Conservation (phyloP, 2,888 invertebrate species). For the Chorisops tibialis region DNA sequence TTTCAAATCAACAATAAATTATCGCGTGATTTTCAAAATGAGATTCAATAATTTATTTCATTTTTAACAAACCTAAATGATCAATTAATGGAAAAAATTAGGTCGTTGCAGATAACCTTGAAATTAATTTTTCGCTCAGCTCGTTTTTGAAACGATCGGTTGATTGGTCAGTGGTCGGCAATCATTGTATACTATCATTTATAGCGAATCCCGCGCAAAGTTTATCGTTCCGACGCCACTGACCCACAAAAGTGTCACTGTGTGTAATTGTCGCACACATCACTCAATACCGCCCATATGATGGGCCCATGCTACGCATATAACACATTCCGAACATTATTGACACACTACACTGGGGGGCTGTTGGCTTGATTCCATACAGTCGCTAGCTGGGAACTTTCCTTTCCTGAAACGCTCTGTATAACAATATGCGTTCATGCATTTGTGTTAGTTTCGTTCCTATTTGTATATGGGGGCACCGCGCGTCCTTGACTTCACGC, state of each 20-base stretch:
- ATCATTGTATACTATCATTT: not conserved
- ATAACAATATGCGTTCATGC: too few species aligned
- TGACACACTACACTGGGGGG: conserved; percentile 17
- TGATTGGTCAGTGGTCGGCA: not conserved
- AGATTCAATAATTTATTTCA: too few species aligned
- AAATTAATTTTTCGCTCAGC: not conserved
- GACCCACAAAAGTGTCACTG: not conserved
- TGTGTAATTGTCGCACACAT: not conserved
- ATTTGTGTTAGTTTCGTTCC: not conserved
- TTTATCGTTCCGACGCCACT: conserved; percentile 6
- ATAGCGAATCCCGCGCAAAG: not conserved
- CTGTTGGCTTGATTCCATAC: too few species aligned
- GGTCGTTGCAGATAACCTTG: too few species aligned
- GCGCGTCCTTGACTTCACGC: conserved; percentile 23
- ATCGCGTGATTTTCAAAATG: too few species aligned
- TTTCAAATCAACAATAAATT: too few species aligned
- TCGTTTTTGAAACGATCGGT: too few species aligned
- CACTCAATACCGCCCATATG: not conserved
- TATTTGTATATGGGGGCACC: conserved; percentile 5
- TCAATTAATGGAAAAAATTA: too few species aligned
- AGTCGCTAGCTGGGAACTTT: conserved; percentile 16
- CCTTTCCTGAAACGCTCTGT: too few species aligned
- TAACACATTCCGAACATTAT: not conserved
- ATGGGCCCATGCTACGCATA: not conserved
- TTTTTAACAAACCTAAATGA: too few species aligned